phyloP scores from a whole-genome alignment of 2,113 vertebrate genomes.

The Vulpes lagopus region DNA sequence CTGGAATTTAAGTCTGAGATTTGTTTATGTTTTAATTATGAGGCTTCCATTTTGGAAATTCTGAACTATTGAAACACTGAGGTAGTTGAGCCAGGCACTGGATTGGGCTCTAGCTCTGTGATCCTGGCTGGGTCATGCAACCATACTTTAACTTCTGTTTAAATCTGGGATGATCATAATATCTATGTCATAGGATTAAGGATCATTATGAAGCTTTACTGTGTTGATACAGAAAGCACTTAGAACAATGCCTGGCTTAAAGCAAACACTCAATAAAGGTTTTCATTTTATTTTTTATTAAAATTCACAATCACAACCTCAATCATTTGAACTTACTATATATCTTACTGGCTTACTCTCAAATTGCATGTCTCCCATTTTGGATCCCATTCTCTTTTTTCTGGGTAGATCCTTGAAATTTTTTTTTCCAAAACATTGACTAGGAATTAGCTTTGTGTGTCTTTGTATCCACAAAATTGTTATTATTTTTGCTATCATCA shows the following conservation, averaged over 20 bases:
- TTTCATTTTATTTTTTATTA: background rate
- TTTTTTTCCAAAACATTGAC: background rate
- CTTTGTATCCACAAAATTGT: background rate
- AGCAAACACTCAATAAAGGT: background rate
- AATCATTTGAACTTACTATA: background rate
- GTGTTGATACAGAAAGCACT: background rate
- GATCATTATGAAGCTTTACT: background rate
- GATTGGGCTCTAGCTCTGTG: background rate
- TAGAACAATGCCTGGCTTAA: background rate
- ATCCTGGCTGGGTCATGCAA: background rate
- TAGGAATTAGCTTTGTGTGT: background rate
- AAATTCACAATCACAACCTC: background rate
- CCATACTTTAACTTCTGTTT: background rate
- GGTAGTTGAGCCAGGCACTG: too few relatives aligned
- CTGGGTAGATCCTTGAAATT: background rate
- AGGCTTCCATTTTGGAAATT: background rate
- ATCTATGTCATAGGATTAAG: background rate
- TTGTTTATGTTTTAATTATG: background rate
- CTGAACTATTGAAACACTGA: background rate
- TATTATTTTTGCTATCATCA: background rate
- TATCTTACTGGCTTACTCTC: background rate
- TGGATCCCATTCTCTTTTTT: background rate
- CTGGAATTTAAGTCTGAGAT: background rate
- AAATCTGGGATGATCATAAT: background rate
- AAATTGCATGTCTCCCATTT: background rate